These are phyloP conservation scores for Peucedramus taeniatus DNA, from an alignment of 2,113 vertebrate genomes.

Conservation along the genomic window DNA sequence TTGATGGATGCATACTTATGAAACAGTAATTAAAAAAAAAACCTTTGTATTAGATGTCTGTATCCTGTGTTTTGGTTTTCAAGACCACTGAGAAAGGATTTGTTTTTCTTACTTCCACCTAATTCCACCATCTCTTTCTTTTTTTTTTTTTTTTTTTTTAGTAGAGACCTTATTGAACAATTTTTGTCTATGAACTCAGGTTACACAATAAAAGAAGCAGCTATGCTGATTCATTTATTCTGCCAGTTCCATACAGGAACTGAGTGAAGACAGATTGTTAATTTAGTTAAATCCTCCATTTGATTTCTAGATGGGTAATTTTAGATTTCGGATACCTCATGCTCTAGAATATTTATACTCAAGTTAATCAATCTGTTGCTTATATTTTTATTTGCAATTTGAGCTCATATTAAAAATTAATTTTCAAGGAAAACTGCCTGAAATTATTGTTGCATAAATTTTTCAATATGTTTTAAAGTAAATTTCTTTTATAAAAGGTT, in stretches of 20 bases:
- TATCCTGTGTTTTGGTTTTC: background rate
- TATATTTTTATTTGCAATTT: background rate
- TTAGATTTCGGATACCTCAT: background rate
- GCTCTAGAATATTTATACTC: background rate
- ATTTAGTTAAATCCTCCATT: background rate
- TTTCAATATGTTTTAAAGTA: background rate
- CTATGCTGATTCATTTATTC: background rate
- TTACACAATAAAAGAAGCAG: background rate
- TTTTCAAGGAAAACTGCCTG: background rate
- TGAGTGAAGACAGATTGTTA: background rate
- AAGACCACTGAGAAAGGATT: background rate
- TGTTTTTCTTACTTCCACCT: background rate
- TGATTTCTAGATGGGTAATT: background rate
- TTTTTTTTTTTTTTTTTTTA: background rate
- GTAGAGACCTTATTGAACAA: background rate
- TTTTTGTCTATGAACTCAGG: background rate
- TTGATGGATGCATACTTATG: background rate
- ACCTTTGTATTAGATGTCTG: background rate
- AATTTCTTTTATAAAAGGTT: background rate
- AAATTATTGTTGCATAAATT: background rate
- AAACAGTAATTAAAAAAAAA: background rate
- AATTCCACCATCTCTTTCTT: background rate
- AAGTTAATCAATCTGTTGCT: background rate
- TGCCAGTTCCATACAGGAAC: background rate
- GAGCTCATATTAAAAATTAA: background rate